Percentiles rank a stretch among this genome's conserved stretches.
Conservation (phyloP, 1,140 invertebrate species). For the Zeugodacus cucurbitae region DNA sequence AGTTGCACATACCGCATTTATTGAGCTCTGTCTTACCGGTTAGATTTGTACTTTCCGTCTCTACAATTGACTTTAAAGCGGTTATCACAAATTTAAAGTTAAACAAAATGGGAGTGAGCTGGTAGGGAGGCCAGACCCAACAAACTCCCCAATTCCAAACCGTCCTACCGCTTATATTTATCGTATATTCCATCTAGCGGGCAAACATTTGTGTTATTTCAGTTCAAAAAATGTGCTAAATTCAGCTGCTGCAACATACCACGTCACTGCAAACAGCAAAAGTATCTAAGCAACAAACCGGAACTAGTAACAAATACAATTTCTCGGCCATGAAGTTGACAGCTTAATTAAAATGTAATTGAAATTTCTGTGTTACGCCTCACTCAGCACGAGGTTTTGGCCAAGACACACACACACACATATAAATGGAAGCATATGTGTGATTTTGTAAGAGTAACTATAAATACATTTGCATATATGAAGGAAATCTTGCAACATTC, state of each 20-base stretch:
- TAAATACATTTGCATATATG: neutral
- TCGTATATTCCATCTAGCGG: too few species aligned
- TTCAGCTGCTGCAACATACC: neutral
- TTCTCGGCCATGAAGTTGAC: constrained; percentile 12
- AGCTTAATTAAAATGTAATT: constrained; percentile 33
- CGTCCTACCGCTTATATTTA: too few species aligned
- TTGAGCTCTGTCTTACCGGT: too few species aligned
- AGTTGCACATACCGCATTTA: too few species aligned
- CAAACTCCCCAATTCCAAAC: too few species aligned
- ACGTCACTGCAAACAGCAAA: neutral
- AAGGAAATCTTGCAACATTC: neutral
- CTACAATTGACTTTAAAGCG: too few species aligned
- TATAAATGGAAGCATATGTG: neutral
- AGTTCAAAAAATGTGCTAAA: neutral
- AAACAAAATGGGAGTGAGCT: too few species aligned
- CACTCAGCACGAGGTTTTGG: constrained; percentile 4
- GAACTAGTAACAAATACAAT: neutral
- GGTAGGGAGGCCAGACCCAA: too few species aligned
- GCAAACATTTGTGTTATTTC: too few species aligned
- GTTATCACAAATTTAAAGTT: too few species aligned
- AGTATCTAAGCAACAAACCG: neutral
- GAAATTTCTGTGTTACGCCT: constrained; percentile 1
- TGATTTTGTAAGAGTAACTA: neutral
- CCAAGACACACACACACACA: neutral
- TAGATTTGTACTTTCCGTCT: too few species aligned